Evolutionary conservation across 2,113 vertebrate species (phyloP).

Genomic region (Paramormyrops kingsleyae): DNA sequence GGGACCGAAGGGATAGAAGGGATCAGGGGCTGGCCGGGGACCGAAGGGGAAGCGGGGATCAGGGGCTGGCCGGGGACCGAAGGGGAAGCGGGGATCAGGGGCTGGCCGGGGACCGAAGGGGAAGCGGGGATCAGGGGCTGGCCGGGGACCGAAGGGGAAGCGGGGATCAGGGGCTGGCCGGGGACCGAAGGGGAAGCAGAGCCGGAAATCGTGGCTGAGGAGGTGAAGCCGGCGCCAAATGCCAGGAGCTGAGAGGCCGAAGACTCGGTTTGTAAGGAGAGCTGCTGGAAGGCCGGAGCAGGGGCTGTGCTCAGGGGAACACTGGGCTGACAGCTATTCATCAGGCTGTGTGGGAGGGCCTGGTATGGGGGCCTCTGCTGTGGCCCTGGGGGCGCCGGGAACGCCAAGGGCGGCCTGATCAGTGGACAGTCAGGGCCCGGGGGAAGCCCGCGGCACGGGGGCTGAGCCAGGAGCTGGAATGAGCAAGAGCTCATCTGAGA

Average conservation of each 20-base stretch:
- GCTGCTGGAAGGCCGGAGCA: slow-evolving; percentile 58
- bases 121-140: slow-evolving; percentile 41
- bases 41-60: slow-evolving; percentile 23
- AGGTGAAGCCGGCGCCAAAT: slow-evolving; percentile 62
- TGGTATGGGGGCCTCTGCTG: slow-evolving; percentile 65
- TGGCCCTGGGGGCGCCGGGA: slow-evolving; percentile 59
- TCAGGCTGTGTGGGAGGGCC: slow-evolving; percentile 63
- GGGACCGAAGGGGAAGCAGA: slow-evolving; percentile 26
- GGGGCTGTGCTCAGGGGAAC: slow-evolving; percentile 66
- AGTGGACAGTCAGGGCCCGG: slow-evolving; percentile 60
- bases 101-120: too few species aligned
- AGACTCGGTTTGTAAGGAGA: slow-evolving; percentile 63
- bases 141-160: too few species aligned
- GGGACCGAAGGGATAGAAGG: slow-evolving; percentile 23
- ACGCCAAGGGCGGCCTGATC: slow-evolving; percentile 51
- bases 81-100: slow-evolving; percentile 34
- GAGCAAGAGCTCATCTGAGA: slow-evolving; percentile 56
- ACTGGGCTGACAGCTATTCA: slow-evolving; percentile 67
- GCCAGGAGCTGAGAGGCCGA: slow-evolving; percentile 62
- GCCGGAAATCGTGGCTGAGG: slow-evolving; percentile 47
- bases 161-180: slow-evolving; percentile 43
- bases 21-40: too few species aligned
- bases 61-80: too few species aligned
- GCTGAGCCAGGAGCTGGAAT: slow-evolving; percentile 52
- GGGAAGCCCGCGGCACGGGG: slow-evolving; percentile 59